Base-by-base conservation (phyloP, 2,888 invertebrate genomes). In the Copidosoma aretas region DNA sequence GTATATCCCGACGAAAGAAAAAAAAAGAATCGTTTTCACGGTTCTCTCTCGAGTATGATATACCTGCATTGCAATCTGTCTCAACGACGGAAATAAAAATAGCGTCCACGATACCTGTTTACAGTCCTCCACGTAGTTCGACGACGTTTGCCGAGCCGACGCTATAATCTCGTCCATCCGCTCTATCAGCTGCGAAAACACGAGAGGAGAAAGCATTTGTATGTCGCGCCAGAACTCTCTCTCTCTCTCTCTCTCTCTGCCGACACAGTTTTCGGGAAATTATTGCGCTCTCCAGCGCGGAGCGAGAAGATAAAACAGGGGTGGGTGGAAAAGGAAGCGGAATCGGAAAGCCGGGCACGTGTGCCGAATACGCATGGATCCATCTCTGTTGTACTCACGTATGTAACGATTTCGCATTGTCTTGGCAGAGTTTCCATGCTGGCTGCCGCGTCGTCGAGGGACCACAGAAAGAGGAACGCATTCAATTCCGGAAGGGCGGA, bases 391-490 rank as follows among this genome's bases (percentile, higher is more conserved):
- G n/a, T n/a, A n/a, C 68, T 64, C 14, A 71, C 71, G 43, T 60
- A 63, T 53, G 59, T 68, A 22, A 62, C 85, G 74, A 88, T 85
- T 1, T 80, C 68, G 60, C 86, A 88, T 56, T 86, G 84, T n/a
- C 77, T 82, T 1, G 86, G 80, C 10, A 87, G 76, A 19, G 85
- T 86, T 1, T 83, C 74, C 70, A 87, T 86, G 43, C 84, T 84
- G 59, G 84, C 84, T 0, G 78, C 64, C 1, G 84, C 79, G 0
- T 79, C 78, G n/a, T 80, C 80, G 58, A 82, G 76, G 67, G 83
- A 78, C 89, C 89, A 89, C 0, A 87, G 69, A 62, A 87, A 88
- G 0, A 89, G 78, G 74, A 88, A 89, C 0, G 88, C 88, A 78
- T 87, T 88, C 84, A 89, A 84, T 70, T 89, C 86, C 0, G 87